A percentile compares a stretch with the other conserved stretches of the same genome.
phyloP scores from a whole-genome alignment of 2,113 vertebrate genomes.

The Calcarius ornatus region DNA sequence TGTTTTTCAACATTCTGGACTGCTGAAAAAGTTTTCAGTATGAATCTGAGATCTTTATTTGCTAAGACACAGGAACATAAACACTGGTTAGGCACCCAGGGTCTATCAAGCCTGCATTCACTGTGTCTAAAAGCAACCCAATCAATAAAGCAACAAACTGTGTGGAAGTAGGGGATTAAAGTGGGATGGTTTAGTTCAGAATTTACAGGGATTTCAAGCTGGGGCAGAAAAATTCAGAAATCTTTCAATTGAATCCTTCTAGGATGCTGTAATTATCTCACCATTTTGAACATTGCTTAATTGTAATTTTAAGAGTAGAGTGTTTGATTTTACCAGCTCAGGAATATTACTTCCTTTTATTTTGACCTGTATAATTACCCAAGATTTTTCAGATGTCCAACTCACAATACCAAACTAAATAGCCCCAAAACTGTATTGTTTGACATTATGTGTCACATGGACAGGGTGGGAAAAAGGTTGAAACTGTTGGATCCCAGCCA shows the following conservation, averaged over 20 bases:
- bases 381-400: not conserved
- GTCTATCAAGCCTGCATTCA: not conserved
- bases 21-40: not conserved
- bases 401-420: not conserved
- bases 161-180: not conserved
- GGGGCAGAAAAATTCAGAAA: not conserved
- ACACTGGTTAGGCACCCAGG: not conserved
- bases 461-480: not conserved
- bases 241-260: not conserved
- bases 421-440: not conserved
- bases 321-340: not conserved
- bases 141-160: not conserved
- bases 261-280: not conserved
- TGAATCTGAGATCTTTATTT: not conserved
- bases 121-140: not conserved
- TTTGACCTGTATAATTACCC: not conserved
- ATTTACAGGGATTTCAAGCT: not conserved
- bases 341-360: not conserved
- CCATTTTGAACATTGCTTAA: not conserved
- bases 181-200: not conserved
- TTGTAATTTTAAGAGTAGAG: not conserved
- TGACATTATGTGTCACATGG: not conserved
- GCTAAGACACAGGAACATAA: not conserved
- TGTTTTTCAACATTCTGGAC: not conserved
- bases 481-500: not conserved